Percentiles rank a stretch among this genome's conserved stretches.
phyloP scores from a whole-genome alignment of 1,140 invertebrate genomes.

The Meloidogyne exigua region DNA sequence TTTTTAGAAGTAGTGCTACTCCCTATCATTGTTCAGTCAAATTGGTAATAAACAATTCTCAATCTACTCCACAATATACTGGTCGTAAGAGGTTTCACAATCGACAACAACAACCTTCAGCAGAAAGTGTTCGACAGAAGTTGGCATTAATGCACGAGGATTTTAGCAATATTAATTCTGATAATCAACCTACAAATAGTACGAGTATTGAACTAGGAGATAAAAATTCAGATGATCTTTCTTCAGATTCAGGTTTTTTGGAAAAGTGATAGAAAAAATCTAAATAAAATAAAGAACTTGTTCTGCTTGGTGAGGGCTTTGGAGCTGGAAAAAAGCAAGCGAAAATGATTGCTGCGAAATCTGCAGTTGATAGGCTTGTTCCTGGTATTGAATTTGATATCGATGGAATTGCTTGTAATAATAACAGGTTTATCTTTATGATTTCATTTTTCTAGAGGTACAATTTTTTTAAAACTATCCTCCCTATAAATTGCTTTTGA shows the following conservation, averaged over 20 bases:
- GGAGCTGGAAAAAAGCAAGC: conserved; percentile 49
- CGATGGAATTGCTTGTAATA: conserved; percentile 37
- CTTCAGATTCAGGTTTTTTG: neutral
- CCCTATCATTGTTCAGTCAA: conserved; percentile 44
- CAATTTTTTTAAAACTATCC: no score
- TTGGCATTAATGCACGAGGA: conserved; percentile 11
- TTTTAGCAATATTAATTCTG: conserved; percentile 25
- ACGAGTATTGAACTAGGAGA: neutral
- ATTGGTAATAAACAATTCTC: conserved; percentile 30
- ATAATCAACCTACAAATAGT: neutral
- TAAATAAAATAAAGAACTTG: conserved; percentile 22
- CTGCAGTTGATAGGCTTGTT: conserved; percentile 38
- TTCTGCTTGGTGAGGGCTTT: conserved; percentile 43
- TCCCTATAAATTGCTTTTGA: no score
- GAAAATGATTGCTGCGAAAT: conserved; percentile 44
- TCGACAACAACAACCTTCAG: neutral
- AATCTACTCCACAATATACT: conserved; percentile 13
- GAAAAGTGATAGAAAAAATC: neutral
- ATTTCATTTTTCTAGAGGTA: no score
- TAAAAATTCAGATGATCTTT: neutral
- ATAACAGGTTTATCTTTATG: conserved; percentile 13
- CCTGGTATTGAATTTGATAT: conserved; percentile 46
- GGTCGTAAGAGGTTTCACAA: neutral
- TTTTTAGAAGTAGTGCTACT: conserved; percentile 39
- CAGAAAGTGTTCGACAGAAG: conserved; percentile 23